Evolutionary conservation across 2,113 vertebrate species (phyloP), one percentile per base, ranked within the genome.

Genomic region (Colius striatus): DNA sequence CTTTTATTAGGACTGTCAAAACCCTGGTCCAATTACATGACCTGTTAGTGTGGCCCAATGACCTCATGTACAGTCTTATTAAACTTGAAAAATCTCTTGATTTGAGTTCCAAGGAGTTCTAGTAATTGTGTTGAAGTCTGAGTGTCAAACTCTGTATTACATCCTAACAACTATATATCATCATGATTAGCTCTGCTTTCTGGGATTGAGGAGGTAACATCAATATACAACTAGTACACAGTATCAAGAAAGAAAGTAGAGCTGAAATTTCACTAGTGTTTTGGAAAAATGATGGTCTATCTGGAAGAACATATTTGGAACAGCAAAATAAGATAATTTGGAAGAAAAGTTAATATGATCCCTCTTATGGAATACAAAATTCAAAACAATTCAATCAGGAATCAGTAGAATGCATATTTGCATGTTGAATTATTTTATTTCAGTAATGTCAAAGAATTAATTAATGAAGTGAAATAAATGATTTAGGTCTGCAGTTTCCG

Each of bases 401-500:
- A 76, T 89, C 66, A 54, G 74, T 36, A 58, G 25, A 84, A 72
- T 75, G 17, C 8, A 1, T 92, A 29, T 89, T 89, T 78, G 54
- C 1, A 0, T 73, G 25, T 63, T 89, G 61, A 84, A 70, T 68
- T 91, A 53, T 65, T 91, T 92, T 57, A 74, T 82, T 95, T 89
- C 41, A 83, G 22, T 62, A 60, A 55, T 32, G 27, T 76, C 41
- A 68, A 72, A 87, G 25, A 81, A 87, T 87, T 89, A 89, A 38
- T 50, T 70, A 92, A 91, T 66, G 48, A 90, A 92, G 34, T 70
- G 41, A 87, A 70, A 70, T 90, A 62, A 89, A 92, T 83, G 82
- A 82, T 89, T 85, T 95, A 91, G 53, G 76, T 91, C 89, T 82
- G 47, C 71, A 58, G 30, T 84, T 94, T 95, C 36, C 50, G 53